Evolutionary conservation across 2,888 invertebrate species (phyloP).

Genomic region (Parelbella ahira): DNA sequence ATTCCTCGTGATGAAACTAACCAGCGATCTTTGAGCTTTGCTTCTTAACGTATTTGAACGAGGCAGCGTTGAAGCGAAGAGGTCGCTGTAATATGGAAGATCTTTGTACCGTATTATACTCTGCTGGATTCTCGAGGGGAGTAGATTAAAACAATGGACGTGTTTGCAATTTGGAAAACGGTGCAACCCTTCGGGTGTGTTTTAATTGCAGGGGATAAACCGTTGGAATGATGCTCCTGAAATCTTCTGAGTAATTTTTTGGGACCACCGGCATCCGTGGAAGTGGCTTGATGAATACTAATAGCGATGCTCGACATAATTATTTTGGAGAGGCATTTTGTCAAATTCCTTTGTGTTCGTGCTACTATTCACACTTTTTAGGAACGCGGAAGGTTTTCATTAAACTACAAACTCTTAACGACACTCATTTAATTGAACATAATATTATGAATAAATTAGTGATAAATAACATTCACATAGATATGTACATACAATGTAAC

Average conservation of each 20-base stretch:
- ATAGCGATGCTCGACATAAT: conserved; percentile 31
- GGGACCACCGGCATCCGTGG: conserved; percentile 40
- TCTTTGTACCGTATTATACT: conserved; percentile 55
- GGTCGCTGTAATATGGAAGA: conserved; percentile 46
- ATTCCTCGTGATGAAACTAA: conserved; percentile 41
- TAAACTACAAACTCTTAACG: too few species aligned
- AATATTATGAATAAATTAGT: too few species aligned
- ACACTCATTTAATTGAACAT: too few species aligned
- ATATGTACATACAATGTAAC: too few species aligned
- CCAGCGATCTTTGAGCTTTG: conserved; percentile 43
- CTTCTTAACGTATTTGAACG: neutral
- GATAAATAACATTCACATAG: too few species aligned
- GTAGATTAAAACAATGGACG: conserved; percentile 77
- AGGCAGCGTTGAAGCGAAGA: conserved; percentile 27
- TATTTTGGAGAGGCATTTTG: conserved; percentile 6
- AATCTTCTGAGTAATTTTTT: conserved; percentile 56
- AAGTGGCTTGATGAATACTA: conserved; percentile 52
- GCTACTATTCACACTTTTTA: neutral
- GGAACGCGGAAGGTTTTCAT: too few species aligned
- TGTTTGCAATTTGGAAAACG: conserved; percentile 72
- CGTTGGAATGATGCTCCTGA: conserved; percentile 43
- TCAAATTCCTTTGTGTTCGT: conserved; percentile 1
- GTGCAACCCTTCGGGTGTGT: conserved; percentile 76
- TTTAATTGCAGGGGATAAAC: conserved; percentile 71
- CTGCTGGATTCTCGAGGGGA: conserved; percentile 51